These are phyloP conservation scores for Caenorhabditis inopinata DNA, from an alignment of 1,140 invertebrate genomes.

Conservation along the genomic window DNA sequence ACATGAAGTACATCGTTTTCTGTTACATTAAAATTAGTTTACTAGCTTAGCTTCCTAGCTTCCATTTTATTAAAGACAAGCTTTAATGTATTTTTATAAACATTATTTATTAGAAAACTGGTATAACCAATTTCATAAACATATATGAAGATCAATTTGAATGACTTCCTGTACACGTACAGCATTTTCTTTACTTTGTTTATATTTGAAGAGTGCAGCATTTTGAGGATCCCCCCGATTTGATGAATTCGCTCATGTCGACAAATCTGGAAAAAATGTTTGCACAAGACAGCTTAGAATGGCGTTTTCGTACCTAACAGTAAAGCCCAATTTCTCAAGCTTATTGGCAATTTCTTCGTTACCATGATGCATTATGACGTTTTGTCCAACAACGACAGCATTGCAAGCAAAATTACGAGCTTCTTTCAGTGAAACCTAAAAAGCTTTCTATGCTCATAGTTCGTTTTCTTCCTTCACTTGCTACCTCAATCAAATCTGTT, in stretches of 20 bases:
- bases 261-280: conserved; percentile 52
- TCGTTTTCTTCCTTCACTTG: conserved; percentile 22
- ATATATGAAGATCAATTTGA: background rate
- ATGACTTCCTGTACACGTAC: background rate
- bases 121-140: background rate
- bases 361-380: conserved; percentile 58
- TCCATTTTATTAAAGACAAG: too few species aligned
- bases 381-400: conserved; percentile 63
- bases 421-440: conserved; percentile 57
- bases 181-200: background rate
- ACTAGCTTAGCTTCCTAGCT: too few species aligned
- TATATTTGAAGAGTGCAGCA: conserved; percentile 60
- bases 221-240: conserved; percentile 63
- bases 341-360: conserved; percentile 60
- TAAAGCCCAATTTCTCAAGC: conserved; percentile 57
- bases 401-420: conserved; percentile 63
- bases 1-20: too few species aligned
- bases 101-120: too few species aligned
- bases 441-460: background rate
- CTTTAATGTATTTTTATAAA: too few species aligned
- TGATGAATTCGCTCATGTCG: conserved; percentile 66
- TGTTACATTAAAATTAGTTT: too few species aligned
- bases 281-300: background rate
- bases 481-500: conserved; percentile 45
- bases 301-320: conserved; percentile 18